phyloP scores from a whole-genome alignment of 2,888 invertebrate species.

The Choreutis nemorana region DNA sequence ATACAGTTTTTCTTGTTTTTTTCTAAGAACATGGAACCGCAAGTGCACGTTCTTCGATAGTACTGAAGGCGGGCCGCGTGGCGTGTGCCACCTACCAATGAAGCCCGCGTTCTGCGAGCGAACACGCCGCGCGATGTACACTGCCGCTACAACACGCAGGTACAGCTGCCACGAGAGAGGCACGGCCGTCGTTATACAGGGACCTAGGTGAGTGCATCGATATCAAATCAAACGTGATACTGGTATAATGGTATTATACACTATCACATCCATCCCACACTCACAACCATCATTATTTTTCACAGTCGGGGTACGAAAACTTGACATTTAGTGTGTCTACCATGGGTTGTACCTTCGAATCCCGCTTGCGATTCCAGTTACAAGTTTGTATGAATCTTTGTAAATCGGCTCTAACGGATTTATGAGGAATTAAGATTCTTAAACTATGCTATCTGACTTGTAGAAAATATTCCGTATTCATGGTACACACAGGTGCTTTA shows the following conservation, averaged over 20 bases:
- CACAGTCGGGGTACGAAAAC: no score
- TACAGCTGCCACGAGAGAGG: slow-evolving; percentile 48
- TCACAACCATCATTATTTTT: no score
- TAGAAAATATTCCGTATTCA: no score
- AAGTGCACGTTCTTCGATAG: slow-evolving; percentile 86
- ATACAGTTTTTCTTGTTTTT: slow-evolving; percentile 1
- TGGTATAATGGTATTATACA: no score
- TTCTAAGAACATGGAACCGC: slow-evolving; percentile 47
- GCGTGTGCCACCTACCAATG: slow-evolving; percentile 95
- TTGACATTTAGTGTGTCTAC: no score
- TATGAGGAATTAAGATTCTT: no score
- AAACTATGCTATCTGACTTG: not conserved
- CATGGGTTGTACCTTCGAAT: no score
- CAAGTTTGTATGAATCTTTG: no score
- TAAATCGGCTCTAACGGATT: no score
- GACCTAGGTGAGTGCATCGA: slow-evolving; percentile 35
- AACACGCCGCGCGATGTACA: slow-evolving; percentile 73
- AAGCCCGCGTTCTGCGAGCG: slow-evolving; percentile 85
- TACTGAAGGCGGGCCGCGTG: slow-evolving; percentile 68
- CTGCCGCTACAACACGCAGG: slow-evolving; percentile 70
- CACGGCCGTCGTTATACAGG: slow-evolving; percentile 54
- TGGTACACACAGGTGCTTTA: no score
- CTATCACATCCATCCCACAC: no score
- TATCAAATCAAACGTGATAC: not conserved
- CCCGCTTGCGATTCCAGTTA: no score